Evolutionary conservation across 2,113 vertebrate genomes (phyloP).

Genomic region (Hydropotes inermis): DNA sequence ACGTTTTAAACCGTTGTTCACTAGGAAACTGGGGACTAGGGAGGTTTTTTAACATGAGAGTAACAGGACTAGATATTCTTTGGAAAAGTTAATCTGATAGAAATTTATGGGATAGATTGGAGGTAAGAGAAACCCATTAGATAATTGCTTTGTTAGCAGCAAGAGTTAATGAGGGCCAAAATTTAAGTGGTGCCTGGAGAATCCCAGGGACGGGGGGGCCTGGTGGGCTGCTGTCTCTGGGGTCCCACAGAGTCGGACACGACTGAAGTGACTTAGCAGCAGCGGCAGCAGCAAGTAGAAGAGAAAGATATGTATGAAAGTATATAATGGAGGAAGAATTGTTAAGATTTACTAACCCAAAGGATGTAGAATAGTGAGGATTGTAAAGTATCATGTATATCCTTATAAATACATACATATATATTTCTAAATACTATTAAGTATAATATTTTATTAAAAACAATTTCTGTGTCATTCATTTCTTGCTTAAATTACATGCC

Average conservation of each 20-base stretch:
- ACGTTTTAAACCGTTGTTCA: neutral
- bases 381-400: neutral
- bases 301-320: neutral
- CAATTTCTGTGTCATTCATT: neutral
- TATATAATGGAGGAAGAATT: neutral
- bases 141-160: neutral
- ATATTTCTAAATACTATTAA: neutral
- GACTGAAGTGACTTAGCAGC: too few species aligned
- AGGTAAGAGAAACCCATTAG: neutral
- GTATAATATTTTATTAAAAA: neutral
- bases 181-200: neutral
- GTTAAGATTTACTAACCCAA: neutral
- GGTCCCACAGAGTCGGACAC: too few species aligned
- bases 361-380: neutral
- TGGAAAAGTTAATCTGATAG: neutral
- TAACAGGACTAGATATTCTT: neutral
- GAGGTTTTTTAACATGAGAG: neutral
- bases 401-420: neutral
- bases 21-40: neutral
- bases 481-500: neutral
- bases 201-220: too few species aligned
- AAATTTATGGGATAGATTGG: neutral
- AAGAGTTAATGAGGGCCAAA: neutral
- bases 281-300: neutral
- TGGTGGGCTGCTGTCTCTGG: too few species aligned